Evolutionary conservation across 2,888 invertebrate species (phyloP).

Genomic region (Parasteatoda lunata): DNA sequence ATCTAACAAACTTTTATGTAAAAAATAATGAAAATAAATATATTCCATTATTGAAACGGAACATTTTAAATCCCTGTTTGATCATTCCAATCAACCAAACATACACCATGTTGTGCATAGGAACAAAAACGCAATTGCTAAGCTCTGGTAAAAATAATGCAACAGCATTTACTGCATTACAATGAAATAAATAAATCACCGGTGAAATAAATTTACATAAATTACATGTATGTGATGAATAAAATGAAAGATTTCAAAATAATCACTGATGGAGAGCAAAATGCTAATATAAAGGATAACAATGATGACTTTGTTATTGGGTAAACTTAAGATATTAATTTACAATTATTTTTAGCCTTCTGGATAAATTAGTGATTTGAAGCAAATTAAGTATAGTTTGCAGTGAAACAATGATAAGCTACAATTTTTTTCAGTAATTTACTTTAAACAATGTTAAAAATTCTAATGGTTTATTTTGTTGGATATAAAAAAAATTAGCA

Average conservation of each 20-base stretch:
- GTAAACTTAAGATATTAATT: background rate
- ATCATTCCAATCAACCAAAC: background rate
- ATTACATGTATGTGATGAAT: no score
- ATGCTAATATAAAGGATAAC: no score
- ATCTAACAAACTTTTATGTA: no score
- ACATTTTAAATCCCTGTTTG: background rate
- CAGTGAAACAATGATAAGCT: no score
- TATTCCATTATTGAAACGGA: background rate
- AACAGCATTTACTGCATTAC: background rate
- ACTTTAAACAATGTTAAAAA: no score
- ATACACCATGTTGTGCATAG: background rate
- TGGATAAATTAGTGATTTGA: background rate
- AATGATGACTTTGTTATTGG: no score
- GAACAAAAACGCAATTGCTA: background rate
- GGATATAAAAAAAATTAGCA: no score
- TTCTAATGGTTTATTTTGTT: no score
- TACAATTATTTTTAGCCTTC: background rate
- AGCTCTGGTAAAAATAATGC: background rate
- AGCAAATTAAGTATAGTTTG: background rate
- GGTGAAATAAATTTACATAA: background rate
- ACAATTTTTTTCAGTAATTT: no score
- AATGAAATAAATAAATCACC: background rate
- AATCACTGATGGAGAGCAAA: no score
- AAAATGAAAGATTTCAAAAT: no score
- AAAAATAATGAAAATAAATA: background rate